Evolutionary conservation across 2,888 invertebrate genomes (phyloP).

Genomic region (Caenorhabditis panamensis): DNA sequence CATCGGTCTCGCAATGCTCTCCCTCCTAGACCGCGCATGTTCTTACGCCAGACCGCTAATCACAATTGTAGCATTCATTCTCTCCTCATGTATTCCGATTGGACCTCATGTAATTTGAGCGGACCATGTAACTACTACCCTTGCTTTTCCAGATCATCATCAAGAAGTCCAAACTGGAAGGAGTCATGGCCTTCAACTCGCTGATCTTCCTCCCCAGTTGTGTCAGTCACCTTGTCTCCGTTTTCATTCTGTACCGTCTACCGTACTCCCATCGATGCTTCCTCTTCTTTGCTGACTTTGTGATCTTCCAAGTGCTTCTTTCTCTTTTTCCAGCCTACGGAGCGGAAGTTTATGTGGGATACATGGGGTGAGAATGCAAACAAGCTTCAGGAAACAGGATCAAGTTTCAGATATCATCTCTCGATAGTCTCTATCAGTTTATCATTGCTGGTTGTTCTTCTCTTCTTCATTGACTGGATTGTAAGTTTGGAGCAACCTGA

Average conservation of each 20-base stretch:
- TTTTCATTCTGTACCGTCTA: slow-evolving; percentile 78
- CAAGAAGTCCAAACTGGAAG: slow-evolving; percentile 63
- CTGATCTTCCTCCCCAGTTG: slow-evolving; percentile 80
- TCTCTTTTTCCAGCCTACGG: slow-evolving; percentile 75
- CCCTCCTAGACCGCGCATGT: slow-evolving; percentile 70
- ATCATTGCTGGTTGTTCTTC: slow-evolving; percentile 75
- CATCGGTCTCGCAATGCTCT: slow-evolving; percentile 69
- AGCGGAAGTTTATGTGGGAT: slow-evolving; percentile 66
- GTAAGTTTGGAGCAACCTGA: slow-evolving; percentile 68
- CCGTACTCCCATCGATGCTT: slow-evolving; percentile 77
- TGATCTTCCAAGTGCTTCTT: slow-evolving; percentile 76
- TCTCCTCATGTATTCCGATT: slow-evolving; percentile 84
- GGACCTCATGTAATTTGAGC: slow-evolving; percentile 77
- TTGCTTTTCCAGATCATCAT: slow-evolving; percentile 65
- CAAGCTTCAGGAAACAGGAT: background rate
- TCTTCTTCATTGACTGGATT: slow-evolving; percentile 80
- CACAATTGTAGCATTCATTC: slow-evolving; percentile 87
- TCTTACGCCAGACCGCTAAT: slow-evolving; percentile 85
- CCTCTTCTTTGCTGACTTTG: slow-evolving; percentile 75
- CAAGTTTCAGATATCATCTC: slow-evolving; percentile 75
- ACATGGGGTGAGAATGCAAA: slow-evolving; percentile 47
- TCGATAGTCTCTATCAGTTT: slow-evolving; percentile 78
- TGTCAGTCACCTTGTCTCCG: slow-evolving; percentile 76
- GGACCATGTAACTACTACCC: background rate
- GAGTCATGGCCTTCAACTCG: slow-evolving; percentile 71